Evolutionary conservation across 1,140 invertebrate genomes (phyloP).

Genomic region (Drosophila athabasca): DNA sequence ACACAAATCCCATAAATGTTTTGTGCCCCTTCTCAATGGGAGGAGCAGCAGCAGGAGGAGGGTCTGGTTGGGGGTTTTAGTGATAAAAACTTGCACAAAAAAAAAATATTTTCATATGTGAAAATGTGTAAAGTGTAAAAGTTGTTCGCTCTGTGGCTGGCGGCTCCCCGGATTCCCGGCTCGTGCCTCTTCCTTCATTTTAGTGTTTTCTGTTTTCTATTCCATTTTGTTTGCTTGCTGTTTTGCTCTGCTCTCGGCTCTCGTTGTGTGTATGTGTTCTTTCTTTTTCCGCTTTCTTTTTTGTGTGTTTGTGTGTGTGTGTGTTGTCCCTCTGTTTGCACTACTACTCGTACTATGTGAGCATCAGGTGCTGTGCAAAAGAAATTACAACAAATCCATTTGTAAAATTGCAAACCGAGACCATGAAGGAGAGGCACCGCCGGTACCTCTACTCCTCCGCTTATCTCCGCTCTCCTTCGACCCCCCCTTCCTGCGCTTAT

Average conservation of each 20-base stretch:
- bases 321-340: slow-evolving; percentile 42
- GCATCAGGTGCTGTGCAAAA: slow-evolving; percentile 80
- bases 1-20: slow-evolving; percentile 82
- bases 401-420: slow-evolving; percentile 80
- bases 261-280: background rate
- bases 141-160: slow-evolving; percentile 43
- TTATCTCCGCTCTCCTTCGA: slow-evolving; percentile 29
- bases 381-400: slow-evolving; percentile 82
- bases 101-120: slow-evolving; percentile 81
- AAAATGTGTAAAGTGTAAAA: slow-evolving; percentile 80
- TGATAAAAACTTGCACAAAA: slow-evolving; percentile 71
- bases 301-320: slow-evolving; percentile 16
- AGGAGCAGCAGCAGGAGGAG: background rate
- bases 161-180: background rate
- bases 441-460: slow-evolving; percentile 31
- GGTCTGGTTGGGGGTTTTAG: slow-evolving; percentile 9
- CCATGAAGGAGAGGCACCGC: slow-evolving; percentile 28
- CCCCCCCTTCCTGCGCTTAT: no score
- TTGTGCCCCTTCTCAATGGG: slow-evolving; percentile 29
- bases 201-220: slow-evolving; percentile 53
- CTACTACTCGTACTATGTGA: slow-evolving; percentile 41
- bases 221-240: slow-evolving; percentile 56
- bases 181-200: slow-evolving; percentile 28
- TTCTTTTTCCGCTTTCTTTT: slow-evolving; percentile 18
- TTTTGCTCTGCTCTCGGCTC: slow-evolving; percentile 7